Evolutionary conservation across 2,113 vertebrate species (phyloP).

Genomic region (Grallaria varia): DNA sequence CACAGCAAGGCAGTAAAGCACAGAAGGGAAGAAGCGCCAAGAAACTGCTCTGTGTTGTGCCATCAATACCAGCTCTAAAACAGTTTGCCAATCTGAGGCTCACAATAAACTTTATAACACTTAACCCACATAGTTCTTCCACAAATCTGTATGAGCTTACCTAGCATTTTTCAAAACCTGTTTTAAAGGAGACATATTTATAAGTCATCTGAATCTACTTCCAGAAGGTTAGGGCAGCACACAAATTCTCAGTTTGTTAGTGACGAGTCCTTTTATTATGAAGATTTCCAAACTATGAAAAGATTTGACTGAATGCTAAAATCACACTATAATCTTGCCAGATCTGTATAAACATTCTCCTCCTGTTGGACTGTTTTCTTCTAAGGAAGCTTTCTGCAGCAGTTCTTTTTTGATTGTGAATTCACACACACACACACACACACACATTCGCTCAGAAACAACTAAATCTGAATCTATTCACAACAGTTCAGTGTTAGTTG

Average conservation of each 20-base stretch:
- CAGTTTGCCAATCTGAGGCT: background rate
- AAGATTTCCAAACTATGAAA: background rate
- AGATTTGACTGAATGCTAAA: background rate
- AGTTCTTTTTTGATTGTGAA: background rate
- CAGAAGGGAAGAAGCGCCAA: background rate
- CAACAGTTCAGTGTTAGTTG: background rate
- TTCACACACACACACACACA: background rate
- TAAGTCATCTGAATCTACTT: background rate
- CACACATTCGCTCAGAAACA: background rate
- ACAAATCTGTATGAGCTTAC: background rate
- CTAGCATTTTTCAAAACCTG: background rate
- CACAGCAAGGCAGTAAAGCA: background rate
- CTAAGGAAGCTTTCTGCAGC: background rate
- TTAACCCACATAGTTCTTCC: background rate
- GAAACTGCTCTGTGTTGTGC: background rate
- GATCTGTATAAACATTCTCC: background rate
- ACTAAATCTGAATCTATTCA: background rate
- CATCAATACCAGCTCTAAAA: background rate
- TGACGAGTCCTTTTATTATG: background rate
- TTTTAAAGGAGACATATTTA: background rate
- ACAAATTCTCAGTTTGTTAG: background rate
- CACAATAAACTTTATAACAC: background rate
- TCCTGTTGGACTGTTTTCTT: background rate
- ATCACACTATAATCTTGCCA: background rate
- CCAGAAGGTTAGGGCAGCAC: background rate